Percentiles rank a stretch among this genome's conserved stretches.
Evolutionary conservation across 1,140 invertebrate species (phyloP).

Genomic region (Neodiprion fabricii): DNA sequence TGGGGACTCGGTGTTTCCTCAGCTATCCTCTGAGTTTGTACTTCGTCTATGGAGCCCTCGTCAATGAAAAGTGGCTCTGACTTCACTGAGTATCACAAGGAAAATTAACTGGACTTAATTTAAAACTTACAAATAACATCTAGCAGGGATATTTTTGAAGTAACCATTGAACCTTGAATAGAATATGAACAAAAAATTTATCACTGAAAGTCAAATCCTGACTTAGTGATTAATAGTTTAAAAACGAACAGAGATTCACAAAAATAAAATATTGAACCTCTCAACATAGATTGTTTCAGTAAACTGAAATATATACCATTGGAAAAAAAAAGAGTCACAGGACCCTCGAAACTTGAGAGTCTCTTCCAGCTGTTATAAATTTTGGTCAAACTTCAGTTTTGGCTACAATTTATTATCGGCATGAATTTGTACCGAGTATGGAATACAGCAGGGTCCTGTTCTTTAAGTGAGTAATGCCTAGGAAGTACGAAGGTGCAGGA

Average conservation of each 20-base stretch:
- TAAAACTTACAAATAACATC: too few relatives aligned
- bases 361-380: too few relatives aligned
- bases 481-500: not conserved
- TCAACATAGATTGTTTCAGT: too few relatives aligned
- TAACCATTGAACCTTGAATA: conserved; percentile 10
- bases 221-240: too few relatives aligned
- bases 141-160: not conserved
- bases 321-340: too few relatives aligned
- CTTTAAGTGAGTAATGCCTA: not conserved
- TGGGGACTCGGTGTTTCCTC: conserved; percentile 72
- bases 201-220: too few relatives aligned
- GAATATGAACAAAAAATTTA: not conserved
- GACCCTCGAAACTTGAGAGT: too few relatives aligned
- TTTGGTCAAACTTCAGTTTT: too few relatives aligned
- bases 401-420: not conserved
- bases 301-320: too few relatives aligned
- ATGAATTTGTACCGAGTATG: not conserved
- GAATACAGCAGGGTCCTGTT: not conserved
- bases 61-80: conserved; percentile 51
- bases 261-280: too few relatives aligned
- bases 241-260: too few relatives aligned
- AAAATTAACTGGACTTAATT: too few relatives aligned
- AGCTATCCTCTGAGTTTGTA: conserved; percentile 54
- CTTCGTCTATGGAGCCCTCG: conserved; percentile 53
- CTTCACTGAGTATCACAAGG: conserved; percentile 45